phyloP scores from a whole-genome alignment of 2,888 invertebrate genomes.

The Gibbula magus region DNA sequence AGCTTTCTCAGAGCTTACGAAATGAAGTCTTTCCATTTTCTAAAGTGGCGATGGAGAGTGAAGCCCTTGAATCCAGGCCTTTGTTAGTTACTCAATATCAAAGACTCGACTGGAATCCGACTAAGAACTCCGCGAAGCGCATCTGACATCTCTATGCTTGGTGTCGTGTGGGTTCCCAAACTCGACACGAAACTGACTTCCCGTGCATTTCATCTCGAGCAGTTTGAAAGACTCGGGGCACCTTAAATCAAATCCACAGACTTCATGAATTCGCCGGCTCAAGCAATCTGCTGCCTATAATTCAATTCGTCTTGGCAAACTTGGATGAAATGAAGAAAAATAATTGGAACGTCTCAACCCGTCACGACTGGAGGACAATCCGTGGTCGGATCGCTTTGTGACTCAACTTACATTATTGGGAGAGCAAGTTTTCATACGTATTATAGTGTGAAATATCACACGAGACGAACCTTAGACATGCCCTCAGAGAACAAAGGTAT shows the following conservation, averaged over 20 bases:
- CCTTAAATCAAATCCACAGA: conserved; percentile 15
- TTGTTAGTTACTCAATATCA: too few species aligned
- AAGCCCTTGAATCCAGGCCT: too few species aligned
- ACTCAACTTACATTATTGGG: not conserved
- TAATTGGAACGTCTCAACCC: too few species aligned
- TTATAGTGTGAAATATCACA: conserved; percentile 9
- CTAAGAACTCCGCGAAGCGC: too few species aligned
- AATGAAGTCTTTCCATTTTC: too few species aligned
- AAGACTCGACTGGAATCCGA: too few species aligned
- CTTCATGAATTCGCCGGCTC: conserved; percentile 8
- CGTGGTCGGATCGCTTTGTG: not conserved
- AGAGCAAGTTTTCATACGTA: conserved; percentile 1
- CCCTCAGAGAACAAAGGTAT: not conserved
- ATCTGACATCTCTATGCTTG: too few species aligned
- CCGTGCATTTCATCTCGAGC: not conserved
- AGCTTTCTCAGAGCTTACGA: too few species aligned
- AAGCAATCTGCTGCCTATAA: conserved; percentile 10
- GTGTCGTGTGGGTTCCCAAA: too few species aligned
- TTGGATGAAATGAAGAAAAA: conserved; percentile 1
- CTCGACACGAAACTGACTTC: not conserved
- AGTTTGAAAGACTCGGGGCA: not conserved
- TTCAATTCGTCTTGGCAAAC: not conserved
- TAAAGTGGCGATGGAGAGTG: too few species aligned
- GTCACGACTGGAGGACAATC: too few species aligned
- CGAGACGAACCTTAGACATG: not conserved